Evolutionary conservation across 2,797 vertebrate genomes (phyloP), one percentile per base, ranked within the genome.

Genomic region (Borostomias antarcticus): DNA sequence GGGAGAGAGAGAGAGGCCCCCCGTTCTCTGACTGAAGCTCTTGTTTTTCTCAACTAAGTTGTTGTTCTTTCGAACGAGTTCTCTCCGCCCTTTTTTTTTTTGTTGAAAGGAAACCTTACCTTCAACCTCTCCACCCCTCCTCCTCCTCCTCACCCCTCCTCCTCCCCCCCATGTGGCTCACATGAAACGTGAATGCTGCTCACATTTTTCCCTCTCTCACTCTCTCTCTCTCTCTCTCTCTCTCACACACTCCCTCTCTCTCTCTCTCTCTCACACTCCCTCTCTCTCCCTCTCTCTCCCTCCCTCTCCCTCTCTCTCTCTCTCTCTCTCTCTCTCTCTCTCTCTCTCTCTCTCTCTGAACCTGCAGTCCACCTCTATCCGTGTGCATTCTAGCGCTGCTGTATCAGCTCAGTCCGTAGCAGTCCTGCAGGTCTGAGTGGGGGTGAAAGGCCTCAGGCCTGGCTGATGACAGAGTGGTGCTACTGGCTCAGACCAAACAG

Each of bases 301-400:
- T 28, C 66, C n/a, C 25, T 25, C 21, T 58, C 5, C 21, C 57
- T 64, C 15, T 47, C 43, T 52, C 56, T 45, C 43, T 48, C 2
- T 0, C 1, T 13, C 19, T 50, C 58, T 51, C 58, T 37, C 23
- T 10, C 57, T 2, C 17, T 47, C 19, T 65, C 13, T 32, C 4
- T 25, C 4, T 43, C 40, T 25, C 25, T 69, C 62, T 51, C 35
- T 68, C 68, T 52, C 47, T 32, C n/a, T 26, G 11, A 30, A 28
- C 15, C 5, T 54, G 11, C 10, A 3, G 10, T 58, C 1, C 5
- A 5, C 1, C 4, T 52, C 7, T 13, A 25, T 13, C n/a, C n/a
- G n/a, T n/a, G n/a, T n/a, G n/a, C n/a, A n/a, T n/a, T n/a, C n/a
- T n/a, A n/a, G n/a, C n/a, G n/a, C n/a, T n/a, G n/a, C n/a, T n/a